Conservation (phyloP, 1,140 invertebrate genomes). For the Ridgeia piscesae region DNA sequence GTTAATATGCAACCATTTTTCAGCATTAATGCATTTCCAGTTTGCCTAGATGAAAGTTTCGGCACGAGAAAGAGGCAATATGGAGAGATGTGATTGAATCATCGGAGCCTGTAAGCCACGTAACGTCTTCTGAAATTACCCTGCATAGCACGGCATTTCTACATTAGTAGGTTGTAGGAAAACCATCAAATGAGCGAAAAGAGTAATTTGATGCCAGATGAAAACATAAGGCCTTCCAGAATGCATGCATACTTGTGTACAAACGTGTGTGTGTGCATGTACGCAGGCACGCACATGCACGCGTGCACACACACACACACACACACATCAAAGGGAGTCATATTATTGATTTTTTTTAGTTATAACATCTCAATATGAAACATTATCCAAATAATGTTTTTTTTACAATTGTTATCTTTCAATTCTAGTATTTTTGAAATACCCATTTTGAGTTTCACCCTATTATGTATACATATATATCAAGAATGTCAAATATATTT, state of each 20-base stretch:
- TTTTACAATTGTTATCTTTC: too few relatives aligned
- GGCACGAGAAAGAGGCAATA: neutral
- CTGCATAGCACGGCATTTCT: neutral
- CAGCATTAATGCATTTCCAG: neutral
- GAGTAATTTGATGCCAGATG: neutral
- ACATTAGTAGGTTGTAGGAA: neutral
- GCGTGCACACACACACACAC: too few relatives aligned
- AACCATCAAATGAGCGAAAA: neutral
- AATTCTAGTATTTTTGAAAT: too few relatives aligned
- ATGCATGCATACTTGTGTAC: neutral
- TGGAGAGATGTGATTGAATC: neutral
- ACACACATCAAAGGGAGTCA: too few relatives aligned
- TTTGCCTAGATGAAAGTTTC: neutral
- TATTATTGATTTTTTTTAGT: too few relatives aligned
- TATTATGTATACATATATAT: too few relatives aligned
- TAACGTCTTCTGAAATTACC: neutral
- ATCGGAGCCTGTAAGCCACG: neutral
- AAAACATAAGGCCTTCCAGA: neutral
- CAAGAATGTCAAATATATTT: too few relatives aligned
- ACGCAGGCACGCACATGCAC: too few relatives aligned
- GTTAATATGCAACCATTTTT: conserved; percentile 1
- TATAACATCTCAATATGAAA: too few relatives aligned
- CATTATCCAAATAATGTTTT: too few relatives aligned
- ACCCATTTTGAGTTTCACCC: too few relatives aligned
- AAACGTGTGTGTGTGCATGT: neutral